Base-by-base conservation (phyloP, 2,113 vertebrate genomes). In the Daubentonia madagascariensis region DNA sequence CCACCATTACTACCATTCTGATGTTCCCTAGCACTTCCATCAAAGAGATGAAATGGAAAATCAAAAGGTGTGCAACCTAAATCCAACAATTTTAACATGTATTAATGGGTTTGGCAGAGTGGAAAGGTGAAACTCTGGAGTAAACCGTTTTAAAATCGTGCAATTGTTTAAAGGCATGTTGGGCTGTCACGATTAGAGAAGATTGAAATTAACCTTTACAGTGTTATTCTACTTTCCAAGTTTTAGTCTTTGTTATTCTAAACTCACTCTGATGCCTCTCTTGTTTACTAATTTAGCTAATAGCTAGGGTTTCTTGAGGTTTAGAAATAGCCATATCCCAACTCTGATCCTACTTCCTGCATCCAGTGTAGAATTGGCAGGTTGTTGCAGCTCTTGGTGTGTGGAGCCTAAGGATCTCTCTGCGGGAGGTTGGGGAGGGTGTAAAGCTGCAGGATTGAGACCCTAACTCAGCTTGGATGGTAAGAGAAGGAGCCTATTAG, bases 401-500 rank as follows among this genome's bases (percentile, higher is more conserved):
- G 59, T 28, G 48, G 61, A 79, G 91, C n/a, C 81, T n/a, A 2
- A 35, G 43, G 35, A 16, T 40, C 59, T 92, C 89, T 96, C 93
- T 13, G 61, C 43, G 54, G 97, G 97, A 92, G 97, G 65, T 16
- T 72, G 59, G 68, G 75, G 57, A 93, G 97, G 68, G 95, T 63
- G 92, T 84, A 95, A 85, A 84, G 93, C 88, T 93, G 50, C 45
- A 97, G 92, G 91, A 90, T 3, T 95, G 94, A 78, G 97, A 97
- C 94, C 91, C 97, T 87, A 97, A 76, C 97, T 98, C 85, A 88
- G 76, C 89, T 98, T 95, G 97, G 92, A 97, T 59, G 61, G 97
- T 52, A 87, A 93, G 93, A 57, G 96, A 98, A 79, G 96, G 97
- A 98, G 93, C 95, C 96, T 91, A 98, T 98, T 98, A 98, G 95